Percentiles rank a stretch among this genome's conserved stretches.
These are phyloP conservation scores for Ginglymostoma cirratum DNA, from an alignment of 2,113 vertebrate species.

Conservation along the genomic window DNA sequence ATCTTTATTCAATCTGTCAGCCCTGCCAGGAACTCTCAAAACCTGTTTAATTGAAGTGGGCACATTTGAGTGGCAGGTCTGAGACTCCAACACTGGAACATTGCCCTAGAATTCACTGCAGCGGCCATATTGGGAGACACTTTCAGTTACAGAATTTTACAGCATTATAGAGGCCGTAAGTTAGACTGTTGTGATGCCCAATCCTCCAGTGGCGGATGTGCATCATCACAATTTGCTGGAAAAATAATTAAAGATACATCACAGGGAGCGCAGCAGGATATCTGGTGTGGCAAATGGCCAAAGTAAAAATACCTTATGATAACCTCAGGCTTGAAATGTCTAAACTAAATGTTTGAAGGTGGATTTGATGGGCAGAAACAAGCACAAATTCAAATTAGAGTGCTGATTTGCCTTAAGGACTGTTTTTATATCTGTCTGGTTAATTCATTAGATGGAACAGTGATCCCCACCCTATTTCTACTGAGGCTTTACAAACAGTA, in stretches of 20 bases:
- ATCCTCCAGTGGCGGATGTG: neutral
- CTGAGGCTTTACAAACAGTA: neutral
- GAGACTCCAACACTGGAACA: neutral
- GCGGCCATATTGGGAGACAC: neutral
- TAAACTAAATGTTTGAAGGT: conserved; percentile 4
- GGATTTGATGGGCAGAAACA: neutral
- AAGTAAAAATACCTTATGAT: neutral
- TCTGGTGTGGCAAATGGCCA: neutral
- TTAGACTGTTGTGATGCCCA: neutral
- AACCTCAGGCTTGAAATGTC: neutral
- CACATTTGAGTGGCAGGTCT: neutral
- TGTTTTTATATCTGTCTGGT: conserved; percentile 9
- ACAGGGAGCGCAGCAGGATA: neutral
- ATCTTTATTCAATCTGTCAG: neutral
- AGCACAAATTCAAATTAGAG: neutral
- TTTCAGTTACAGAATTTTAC: neutral
- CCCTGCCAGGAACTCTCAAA: neutral
- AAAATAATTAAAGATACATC: neutral
- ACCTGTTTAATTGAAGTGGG: neutral
- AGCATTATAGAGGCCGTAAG: neutral
- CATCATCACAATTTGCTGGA: neutral
- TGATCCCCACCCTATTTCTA: neutral
- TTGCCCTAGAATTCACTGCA: neutral
- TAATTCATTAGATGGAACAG: neutral
- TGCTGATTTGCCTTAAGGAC: neutral